phyloP scores from a whole-genome alignment of 1,140 invertebrate genomes.

The Thaumetopoea pityocampa region DNA sequence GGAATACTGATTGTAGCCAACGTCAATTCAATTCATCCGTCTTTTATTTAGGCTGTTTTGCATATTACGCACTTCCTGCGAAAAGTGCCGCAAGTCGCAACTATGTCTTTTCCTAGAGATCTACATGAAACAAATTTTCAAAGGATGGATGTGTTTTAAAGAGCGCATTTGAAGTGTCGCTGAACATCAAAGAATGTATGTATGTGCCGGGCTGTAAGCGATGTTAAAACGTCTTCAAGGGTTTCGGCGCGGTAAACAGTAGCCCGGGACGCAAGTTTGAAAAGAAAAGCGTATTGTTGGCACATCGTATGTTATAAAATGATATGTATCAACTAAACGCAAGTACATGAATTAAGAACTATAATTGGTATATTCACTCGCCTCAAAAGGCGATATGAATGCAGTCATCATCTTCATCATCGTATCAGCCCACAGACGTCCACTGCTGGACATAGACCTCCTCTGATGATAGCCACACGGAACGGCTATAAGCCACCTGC shows the following conservation, averaged over 20 bases:
- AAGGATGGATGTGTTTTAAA: conserved; percentile 28
- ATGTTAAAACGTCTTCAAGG: conserved; percentile 67
- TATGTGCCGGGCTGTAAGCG: conserved; percentile 40
- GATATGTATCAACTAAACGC: no score
- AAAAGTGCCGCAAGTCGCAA: conserved; percentile 11
- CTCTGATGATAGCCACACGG: no score
- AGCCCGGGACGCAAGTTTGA: conserved; percentile 29
- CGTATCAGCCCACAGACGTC: no score
- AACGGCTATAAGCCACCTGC: no score
- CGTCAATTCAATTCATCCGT: conserved; percentile 7
- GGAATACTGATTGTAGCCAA: conserved; percentile 36
- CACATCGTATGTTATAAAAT: no score
- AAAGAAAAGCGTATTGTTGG: background rate
- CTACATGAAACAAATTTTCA: conserved; percentile 16
- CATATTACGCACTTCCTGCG: conserved; percentile 5
- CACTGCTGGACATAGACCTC: no score
- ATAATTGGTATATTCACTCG: no score
- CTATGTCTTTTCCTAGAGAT: conserved; percentile 6
- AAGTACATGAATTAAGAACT: no score
- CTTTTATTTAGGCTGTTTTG: conserved; percentile 12
- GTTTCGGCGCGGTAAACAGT: conserved; percentile 62
- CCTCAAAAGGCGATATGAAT: no score
- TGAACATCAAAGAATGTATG: conserved; percentile 54
- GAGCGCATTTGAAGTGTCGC: conserved; percentile 50
- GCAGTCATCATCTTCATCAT: no score